Percentiles rank a stretch among this genome's conserved stretches.
These are phyloP conservation scores for Enteromius anoplus DNA, from an alignment of 2,797 vertebrate genomes.

Conservation along the genomic window DNA sequence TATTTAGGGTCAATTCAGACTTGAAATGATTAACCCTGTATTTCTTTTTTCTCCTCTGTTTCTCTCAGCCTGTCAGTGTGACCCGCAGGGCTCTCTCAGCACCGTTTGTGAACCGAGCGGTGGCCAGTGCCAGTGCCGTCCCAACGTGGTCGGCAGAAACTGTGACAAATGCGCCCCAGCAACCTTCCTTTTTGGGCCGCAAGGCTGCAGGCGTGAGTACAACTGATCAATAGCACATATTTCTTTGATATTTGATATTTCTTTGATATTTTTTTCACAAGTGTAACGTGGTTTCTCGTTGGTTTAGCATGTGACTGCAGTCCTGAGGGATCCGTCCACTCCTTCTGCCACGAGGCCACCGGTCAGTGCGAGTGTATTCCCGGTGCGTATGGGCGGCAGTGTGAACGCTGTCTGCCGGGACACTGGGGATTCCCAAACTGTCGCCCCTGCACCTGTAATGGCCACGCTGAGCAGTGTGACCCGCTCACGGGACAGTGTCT, in stretches of 20 bases:
- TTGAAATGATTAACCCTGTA: background rate
- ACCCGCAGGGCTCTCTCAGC: slow-evolving; percentile 94
- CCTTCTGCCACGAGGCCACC: slow-evolving; percentile 83
- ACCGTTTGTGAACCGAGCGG: slow-evolving; percentile 90
- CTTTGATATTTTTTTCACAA: background rate
- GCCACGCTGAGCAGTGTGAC: slow-evolving; percentile 86
- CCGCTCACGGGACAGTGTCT: slow-evolving; percentile 82
- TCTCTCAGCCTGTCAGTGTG: slow-evolving; percentile 89
- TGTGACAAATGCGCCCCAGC: slow-evolving; percentile 87
- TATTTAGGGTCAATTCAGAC: background rate
- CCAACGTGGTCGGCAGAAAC: slow-evolving; percentile 88
- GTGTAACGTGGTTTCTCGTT: background rate
- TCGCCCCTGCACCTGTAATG: slow-evolving; percentile 89
- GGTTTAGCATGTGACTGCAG: slow-evolving; percentile 86
- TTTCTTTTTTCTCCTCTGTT: slow-evolving; percentile 3
- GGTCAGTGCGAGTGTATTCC: slow-evolving; percentile 90
- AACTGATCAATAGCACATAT: background rate
- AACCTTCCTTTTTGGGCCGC: slow-evolving; percentile 92
- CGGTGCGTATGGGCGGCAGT: slow-evolving; percentile 84
- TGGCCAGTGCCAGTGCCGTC: slow-evolving; percentile 92
- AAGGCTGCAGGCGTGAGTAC: slow-evolving; percentile 88
- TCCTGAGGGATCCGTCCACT: slow-evolving; percentile 81
- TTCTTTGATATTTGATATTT: too few species aligned
- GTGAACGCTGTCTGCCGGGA: slow-evolving; percentile 88
- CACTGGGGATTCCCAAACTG: slow-evolving; percentile 95